Conservation (phyloP, 1,140 invertebrate genomes). For the Tenebrio molitor region DNA sequence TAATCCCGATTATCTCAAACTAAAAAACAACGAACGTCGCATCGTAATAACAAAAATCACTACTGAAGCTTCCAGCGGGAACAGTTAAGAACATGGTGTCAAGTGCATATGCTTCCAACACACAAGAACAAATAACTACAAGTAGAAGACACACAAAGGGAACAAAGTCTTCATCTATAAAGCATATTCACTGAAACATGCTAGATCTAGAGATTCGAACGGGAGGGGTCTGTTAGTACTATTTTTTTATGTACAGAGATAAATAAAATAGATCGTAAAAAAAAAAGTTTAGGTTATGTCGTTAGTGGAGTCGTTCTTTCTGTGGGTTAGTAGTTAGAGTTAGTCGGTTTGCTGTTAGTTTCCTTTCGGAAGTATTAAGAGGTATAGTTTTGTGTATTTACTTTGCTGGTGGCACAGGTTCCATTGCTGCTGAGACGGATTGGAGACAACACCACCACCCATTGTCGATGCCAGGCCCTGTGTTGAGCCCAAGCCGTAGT, state of each 20-base stretch:
- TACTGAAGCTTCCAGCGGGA: not conserved
- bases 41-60: not conserved
- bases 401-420: slow-evolving; percentile 67
- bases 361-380: slow-evolving; percentile 6
- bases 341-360: slow-evolving; percentile 12
- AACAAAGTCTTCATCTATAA: not conserved
- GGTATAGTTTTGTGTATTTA: slow-evolving; percentile 61
- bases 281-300: not conserved
- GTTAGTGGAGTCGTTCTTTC: not conserved
- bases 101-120: not conserved
- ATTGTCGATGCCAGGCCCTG: slow-evolving; percentile 70
- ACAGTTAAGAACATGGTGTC: not conserved
- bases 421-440: slow-evolving; percentile 73
- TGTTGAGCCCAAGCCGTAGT: slow-evolving; percentile 70
- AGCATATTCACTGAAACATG: slow-evolving; percentile 30
- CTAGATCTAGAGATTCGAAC: no score
- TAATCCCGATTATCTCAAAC: not conserved
- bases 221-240: no score
- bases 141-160: not conserved
- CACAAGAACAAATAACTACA: slow-evolving; percentile 6
- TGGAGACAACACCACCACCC: slow-evolving; percentile 71
- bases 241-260: no score
- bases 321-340: slow-evolving; percentile 7
- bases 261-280: no score
- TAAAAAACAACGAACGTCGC: not conserved